Evolutionary conservation across 2,113 vertebrate species (phyloP), one percentile per base, ranked within the genome.

Genomic region (Morone chrysops): DNA sequence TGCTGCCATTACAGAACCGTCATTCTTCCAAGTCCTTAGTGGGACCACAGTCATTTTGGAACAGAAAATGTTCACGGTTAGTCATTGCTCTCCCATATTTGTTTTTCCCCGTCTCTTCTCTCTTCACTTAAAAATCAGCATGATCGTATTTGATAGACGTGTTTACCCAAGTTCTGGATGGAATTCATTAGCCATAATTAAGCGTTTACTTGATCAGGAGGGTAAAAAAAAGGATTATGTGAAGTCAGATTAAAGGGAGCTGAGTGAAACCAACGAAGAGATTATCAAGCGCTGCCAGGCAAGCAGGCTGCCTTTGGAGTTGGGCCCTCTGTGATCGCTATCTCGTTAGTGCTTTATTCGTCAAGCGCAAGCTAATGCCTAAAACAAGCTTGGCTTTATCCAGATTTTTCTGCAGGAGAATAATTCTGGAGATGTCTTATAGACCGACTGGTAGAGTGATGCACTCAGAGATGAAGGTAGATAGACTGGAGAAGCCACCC

Each of bases 111-210:
- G 78, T 82, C 75, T 78, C 50, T 83, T 87, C 84, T 90, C 60
- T 85, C 70, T 84, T 78, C 75, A 86, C 75, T 88, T 86, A 72
- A 92, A 90, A 92, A 93, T 91, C 84, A 71, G 77, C 80, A 67
- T 76, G 81, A 94, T 93, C 86, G 77, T 85, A 78, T 92, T 93
- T 94, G 91, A 95, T 94, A 90, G 92, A 91, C 84, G 75, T 94
- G 94, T 95, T 96, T 95, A 95, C 89, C 85, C 84, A 78, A 92
- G 90, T 90, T 94, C 84, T 94, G 91, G 92, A 93, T 87, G 89
- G 92, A 95, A 94, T 94, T 95, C 90, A 95, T 95, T 94, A 93
- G 85, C 84, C 75, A 78, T 92, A 94, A 95, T 95, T 94, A 95
- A 94, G 90, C 89, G 78, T 95, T 94, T 92, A 95, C 91, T 95